These are phyloP conservation scores for Cryptotis parvus DNA, from an alignment of 2,113 vertebrate genomes.

Conservation along the genomic window DNA sequence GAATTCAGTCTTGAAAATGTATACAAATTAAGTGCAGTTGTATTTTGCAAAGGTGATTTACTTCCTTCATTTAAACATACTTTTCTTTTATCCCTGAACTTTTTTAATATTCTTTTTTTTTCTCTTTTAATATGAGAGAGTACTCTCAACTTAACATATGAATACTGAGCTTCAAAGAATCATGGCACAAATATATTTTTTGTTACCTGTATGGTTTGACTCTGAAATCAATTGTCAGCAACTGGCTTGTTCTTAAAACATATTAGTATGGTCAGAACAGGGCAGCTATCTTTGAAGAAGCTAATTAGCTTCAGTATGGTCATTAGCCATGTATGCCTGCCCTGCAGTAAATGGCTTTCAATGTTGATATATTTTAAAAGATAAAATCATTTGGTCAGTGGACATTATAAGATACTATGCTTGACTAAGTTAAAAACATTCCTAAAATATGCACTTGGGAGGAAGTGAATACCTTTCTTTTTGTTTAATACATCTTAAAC, in stretches of 20 bases:
- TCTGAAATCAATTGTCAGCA: not conserved
- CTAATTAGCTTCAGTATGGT: conserved; percentile 5
- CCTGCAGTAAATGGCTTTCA: conserved; percentile 32
- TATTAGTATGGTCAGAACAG: conserved; percentile 16
- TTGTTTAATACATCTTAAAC: conserved; percentile 58
- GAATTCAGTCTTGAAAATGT: conserved; percentile 31
- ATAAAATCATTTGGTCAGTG: conserved; percentile 57
- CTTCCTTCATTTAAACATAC: conserved; percentile 41
- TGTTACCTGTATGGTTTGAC: conserved; percentile 16
- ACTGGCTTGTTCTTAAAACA: too few relatives aligned
- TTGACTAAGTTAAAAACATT: conserved; percentile 61
- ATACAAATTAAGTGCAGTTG: conserved; percentile 22
- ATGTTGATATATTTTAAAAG: conserved; percentile 57
- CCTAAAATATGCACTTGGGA: conserved; percentile 49
- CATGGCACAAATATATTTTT: conserved; percentile 31
- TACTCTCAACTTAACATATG: conserved; percentile 12
- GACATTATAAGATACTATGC: not conserved
- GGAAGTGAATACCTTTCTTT: conserved; percentile 38
- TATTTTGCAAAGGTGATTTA: conserved; percentile 59
- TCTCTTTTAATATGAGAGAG: conserved; percentile 44
- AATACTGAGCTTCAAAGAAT: conserved; percentile 36
- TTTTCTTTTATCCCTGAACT: conserved; percentile 30
- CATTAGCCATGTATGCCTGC: conserved; percentile 21
- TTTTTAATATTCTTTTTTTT: conserved; percentile 46
- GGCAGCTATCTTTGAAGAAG: conserved; percentile 31